phyloP scores from a whole-genome alignment of 1,140 invertebrate species.

The Neodiprion pinetum region DNA sequence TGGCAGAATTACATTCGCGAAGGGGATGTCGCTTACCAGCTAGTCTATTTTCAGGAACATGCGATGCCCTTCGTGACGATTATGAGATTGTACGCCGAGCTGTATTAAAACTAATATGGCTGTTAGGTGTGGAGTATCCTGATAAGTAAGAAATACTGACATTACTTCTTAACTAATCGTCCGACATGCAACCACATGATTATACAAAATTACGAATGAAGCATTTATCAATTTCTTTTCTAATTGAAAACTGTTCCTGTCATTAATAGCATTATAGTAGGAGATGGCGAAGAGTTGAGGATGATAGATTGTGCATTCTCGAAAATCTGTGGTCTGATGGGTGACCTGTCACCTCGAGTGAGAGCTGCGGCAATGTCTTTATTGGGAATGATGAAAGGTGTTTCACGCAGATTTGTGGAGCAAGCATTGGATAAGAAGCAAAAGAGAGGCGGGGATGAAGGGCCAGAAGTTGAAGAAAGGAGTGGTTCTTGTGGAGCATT shows the following conservation, averaged over 20 bases:
- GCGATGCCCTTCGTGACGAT: conserved; percentile 87
- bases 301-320: conserved; percentile 97
- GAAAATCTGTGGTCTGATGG: conserved; percentile 91
- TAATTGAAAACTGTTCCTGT: conserved; percentile 16
- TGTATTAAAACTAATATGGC: conserved; percentile 85
- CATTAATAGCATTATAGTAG: conserved; percentile 67
- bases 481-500: conserved; percentile 97
- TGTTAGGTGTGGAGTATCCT: conserved; percentile 85
- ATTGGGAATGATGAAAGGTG: conserved; percentile 85
- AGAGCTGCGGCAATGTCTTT: conserved; percentile 80
- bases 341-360: conserved; percentile 89
- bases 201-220: not conserved
- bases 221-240: not conserved
- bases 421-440: conserved; percentile 98
- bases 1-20: conserved; percentile 79
- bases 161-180: conserved; percentile 18
- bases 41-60: conserved; percentile 82
- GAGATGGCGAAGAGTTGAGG: conserved; percentile 79
- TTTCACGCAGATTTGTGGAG: conserved; percentile 88
- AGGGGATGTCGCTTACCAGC: conserved; percentile 80
- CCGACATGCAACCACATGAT: not conserved
- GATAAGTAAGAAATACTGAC: conserved; percentile 72
- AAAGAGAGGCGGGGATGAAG: conserved; percentile 91
- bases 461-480: conserved; percentile 66
- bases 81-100: conserved; percentile 92